Base-by-base conservation (phyloP, 2,888 invertebrate genomes). In the Cyclophora albipunctata region DNA sequence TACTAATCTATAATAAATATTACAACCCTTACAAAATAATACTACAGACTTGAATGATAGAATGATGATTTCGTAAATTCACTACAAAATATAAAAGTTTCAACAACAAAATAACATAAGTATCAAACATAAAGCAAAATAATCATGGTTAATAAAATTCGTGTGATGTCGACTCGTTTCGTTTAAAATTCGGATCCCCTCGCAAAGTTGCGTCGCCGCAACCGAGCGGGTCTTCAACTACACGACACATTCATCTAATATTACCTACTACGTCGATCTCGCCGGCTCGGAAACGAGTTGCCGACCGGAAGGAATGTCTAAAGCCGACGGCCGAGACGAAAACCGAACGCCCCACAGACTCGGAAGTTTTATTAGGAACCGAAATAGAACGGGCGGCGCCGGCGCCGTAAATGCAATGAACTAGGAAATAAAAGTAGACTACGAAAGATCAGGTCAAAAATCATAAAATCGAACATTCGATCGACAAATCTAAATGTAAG, bases 21-120 rank as follows among this genome's bases (percentile, higher is more conserved):
- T 75, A 80, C 79, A 80, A 80, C 74, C 74, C 75, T 71, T 71
- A 71, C 50, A 63, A 69, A 70, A 67, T 74, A 78, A 75, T 76
- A 78, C 75, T 76, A 78, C 70, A 75, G 72, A 75, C 71, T 73
- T 66, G 69, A 64, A 64, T 65, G 67, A 73, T 66, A 69, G 71
- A 70, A 74, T 64, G 65, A 62, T 64, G 7, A 46, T 37, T 50
- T 49, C 45, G 47, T 50, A 53, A 51, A 49, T 49, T 54, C 49
- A 48, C 48, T 50, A 52, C 44, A 52, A 20, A 54, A 54, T 53
- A 47, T 49, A 52, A 60, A 52, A 47, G 53, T 46, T 47, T 49
- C 42, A 53, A 61, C 55, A 58, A 58, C 52, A 52, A 58, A 52
- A 58, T 55, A 60, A 53, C 47, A 64, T 65, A 62, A 63, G 63